Evolutionary conservation across 2,797 vertebrate genomes (phyloP), one percentile per base, ranked within the genome.

Genomic region (Salarias fasciatus): DNA sequence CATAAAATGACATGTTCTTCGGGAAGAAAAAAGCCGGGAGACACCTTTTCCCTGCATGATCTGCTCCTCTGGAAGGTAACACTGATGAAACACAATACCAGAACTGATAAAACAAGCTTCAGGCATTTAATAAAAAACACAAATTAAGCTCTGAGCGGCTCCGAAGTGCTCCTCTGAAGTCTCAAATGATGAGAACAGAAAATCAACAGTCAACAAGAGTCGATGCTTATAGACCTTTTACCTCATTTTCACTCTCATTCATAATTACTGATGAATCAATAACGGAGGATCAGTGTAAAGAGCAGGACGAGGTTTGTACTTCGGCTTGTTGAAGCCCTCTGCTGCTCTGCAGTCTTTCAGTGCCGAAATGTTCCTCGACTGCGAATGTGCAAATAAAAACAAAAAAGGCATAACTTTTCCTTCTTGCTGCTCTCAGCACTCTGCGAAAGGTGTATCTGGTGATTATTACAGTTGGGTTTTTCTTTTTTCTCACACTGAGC

Each of bases 311-410:
- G 0, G 41, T 15, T 11, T 43, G 41, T 44, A 30, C 44, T 10
- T 11, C 9, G 42, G 30, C 38, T 11, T 18, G 40, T 48, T 40
- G 40, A n/a, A 65, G 11, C 28, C 15, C 11, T 36, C 28, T 47
- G 57, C 46, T 52, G 62, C 55, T 46, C 6, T 63, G 63, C 60
- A 51, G 59, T 12, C 31, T 12, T 46, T 36, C 11, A 12, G 36
- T 30, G 33, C 5, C 31, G 28, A 35, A 9, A 24, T 24, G 18
- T 24, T 24, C 3, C n/a, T 42, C 45, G 58, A 65, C 59, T 30
- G 70, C 55, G 61, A 35, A 18, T 29, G 14, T n/a, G 51, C 51
- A 60, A 44, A 59, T 29, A 53, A 50, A 62, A 63, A 49, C 65
- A 49, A 5, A 8, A 37, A 38, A 28, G 29, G 40, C 29, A 45